Evolutionary conservation across 2,797 vertebrate species (phyloP).

Genomic region (Fundulus diaphanus): DNA sequence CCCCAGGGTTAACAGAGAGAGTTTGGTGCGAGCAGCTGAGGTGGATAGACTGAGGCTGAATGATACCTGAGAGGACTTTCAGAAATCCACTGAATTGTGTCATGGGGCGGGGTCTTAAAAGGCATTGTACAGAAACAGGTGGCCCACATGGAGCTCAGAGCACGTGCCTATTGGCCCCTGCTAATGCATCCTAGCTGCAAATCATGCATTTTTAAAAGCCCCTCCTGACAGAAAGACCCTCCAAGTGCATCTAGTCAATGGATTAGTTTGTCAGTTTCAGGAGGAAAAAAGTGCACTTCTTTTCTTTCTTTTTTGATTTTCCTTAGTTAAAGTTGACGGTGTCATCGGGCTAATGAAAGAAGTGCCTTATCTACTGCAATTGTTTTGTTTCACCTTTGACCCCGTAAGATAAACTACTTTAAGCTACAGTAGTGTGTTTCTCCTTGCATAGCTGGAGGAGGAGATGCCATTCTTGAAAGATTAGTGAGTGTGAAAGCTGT

Average conservation of each 20-base stretch:
- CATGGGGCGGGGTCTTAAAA: background rate
- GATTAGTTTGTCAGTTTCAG: no score
- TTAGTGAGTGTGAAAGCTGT: background rate
- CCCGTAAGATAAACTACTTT: background rate
- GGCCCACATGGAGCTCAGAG: background rate
- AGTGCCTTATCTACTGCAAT: background rate
- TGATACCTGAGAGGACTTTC: background rate
- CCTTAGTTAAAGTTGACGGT: background rate
- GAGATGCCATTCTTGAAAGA: background rate
- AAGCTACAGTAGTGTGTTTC: background rate
- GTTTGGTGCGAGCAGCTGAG: background rate
- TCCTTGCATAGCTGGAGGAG: background rate
- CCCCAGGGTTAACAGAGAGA: background rate
- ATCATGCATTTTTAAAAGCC: background rate
- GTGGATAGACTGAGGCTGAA: background rate
- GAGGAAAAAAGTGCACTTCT: background rate
- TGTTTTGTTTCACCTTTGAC: background rate
- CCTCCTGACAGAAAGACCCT: background rate
- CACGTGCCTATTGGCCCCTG: background rate
- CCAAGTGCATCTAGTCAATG: background rate
- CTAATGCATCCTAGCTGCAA: constrained; percentile 1
- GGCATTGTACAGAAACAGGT: background rate
- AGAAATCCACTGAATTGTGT: background rate
- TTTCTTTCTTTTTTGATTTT: background rate
- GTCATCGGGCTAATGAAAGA: background rate